Base-by-base conservation (phyloP, 2,888 invertebrate species). In the Xestia c-nigrum region DNA sequence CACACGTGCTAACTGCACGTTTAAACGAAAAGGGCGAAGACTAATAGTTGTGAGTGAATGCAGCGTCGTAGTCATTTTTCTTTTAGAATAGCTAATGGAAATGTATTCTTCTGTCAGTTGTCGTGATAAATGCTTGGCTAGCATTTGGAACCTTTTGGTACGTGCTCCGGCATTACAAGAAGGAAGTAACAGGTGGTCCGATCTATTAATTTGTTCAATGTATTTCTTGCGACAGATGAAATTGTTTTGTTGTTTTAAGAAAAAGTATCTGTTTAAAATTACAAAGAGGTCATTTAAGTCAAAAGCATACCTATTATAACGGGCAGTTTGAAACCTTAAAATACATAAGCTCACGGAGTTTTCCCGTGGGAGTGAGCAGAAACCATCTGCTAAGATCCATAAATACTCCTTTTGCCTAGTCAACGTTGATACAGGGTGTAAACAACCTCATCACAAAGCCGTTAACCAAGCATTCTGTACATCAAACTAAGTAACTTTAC, bases 61-160 rank as follows among this genome's bases (percentile, higher is more conserved):
- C n/a, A 68, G 16, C 50, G 43, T 78, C 43, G 55, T 40, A 47
- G 19, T 43, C 14, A 66, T 80, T 79, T 84, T 79, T 84, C 52
- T 79, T 69, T 65, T 19, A 47, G 68, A 68, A 86, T 84, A 86
- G 40, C 55, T 57, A 59, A 77, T 85, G 83, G 85, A 87, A 84
- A 88, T 84, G 68, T 80, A 66, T 81, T 84, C 80, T 82, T 79
- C 76, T 75, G 80, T 78, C 83, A 75, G 65, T 64, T 71, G 76
- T 73, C 76, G 72, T 86, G 89, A 89, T 85, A 72, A 80, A 81
- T 85, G 80, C 72, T 84, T 76, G 72, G 69, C 40, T 77, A 63
- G 66, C 66, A 66, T 83, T 76, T 66, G 47, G 55, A 70, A 66
- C 46, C 24, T 59, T 64, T 69, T 66, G 59, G 59, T 59, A 68